These are phyloP conservation scores for Urophycis tenuis DNA, from an alignment of 2,797 vertebrate genomes.

Conservation along the genomic window DNA sequence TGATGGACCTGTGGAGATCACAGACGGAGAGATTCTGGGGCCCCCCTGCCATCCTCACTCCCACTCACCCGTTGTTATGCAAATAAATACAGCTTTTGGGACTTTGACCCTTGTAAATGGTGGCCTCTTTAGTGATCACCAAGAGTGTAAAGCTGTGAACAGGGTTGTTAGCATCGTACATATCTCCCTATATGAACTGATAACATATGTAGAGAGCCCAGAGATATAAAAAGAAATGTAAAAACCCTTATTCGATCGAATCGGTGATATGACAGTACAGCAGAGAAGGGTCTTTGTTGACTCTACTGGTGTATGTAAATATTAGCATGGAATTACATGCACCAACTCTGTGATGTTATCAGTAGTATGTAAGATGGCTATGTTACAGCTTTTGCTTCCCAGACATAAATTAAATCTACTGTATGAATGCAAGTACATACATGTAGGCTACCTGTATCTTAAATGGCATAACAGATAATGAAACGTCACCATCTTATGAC, in stretches of 20 bases:
- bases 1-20: slow-evolving; percentile 28
- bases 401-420: not conserved
- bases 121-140: not conserved
- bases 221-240: not conserved
- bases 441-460: not conserved
- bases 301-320: not conserved
- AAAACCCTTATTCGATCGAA: not conserved
- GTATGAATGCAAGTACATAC: not conserved
- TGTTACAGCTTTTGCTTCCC: not conserved
- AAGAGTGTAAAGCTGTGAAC: not conserved
- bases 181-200: not conserved
- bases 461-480: not conserved
- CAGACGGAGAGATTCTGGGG: slow-evolving; percentile 32
- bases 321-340: not conserved
- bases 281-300: not conserved
- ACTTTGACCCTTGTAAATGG: slow-evolving; percentile 9
- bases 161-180: not conserved
- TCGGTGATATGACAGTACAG: not conserved
- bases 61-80: not conserved
- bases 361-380: not conserved
- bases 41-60: not conserved
- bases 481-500: not conserved
- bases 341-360: not conserved
- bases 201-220: not conserved
- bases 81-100: not conserved